phyloP scores from a whole-genome alignment of 2,113 vertebrate genomes.

The Fregata magnificens region DNA sequence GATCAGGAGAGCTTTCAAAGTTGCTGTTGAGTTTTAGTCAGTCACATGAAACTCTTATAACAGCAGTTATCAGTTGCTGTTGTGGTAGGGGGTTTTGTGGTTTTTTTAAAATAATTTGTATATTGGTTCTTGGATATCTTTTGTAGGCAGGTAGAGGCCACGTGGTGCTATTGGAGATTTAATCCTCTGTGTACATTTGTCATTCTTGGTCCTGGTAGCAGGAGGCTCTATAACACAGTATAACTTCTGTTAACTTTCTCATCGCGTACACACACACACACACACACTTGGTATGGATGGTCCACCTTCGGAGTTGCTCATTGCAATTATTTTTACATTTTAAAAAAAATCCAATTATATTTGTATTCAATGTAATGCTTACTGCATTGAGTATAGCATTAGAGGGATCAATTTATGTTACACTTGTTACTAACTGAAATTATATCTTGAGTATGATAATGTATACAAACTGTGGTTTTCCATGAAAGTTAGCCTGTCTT shows the following conservation, averaged over 20 bases:
- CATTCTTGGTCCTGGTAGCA: background rate
- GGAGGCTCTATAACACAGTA: accelerated
- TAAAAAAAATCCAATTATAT: background rate
- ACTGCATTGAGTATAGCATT: background rate
- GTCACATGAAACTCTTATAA: too few species aligned
- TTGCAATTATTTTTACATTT: background rate
- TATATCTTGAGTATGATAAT: too few species aligned
- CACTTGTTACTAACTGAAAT: background rate
- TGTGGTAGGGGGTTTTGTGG: too few species aligned
- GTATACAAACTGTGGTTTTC: background rate
- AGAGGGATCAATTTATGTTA: too few species aligned
- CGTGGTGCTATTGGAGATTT: background rate
- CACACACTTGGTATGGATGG: too few species aligned
- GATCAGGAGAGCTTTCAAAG: background rate
- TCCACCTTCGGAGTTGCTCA: background rate
- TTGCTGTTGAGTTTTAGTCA: too few species aligned
- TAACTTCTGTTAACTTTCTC: background rate
- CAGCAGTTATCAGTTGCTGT: background rate
- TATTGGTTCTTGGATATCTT: background rate
- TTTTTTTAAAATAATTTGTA: background rate
- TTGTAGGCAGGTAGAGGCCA: background rate
- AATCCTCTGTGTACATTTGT: background rate
- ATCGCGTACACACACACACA: too few species aligned
- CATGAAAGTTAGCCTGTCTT: background rate
- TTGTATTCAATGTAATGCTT: background rate